Base-by-base conservation (phyloP, 2,888 invertebrate species). In the Chelonus formosanus region DNA sequence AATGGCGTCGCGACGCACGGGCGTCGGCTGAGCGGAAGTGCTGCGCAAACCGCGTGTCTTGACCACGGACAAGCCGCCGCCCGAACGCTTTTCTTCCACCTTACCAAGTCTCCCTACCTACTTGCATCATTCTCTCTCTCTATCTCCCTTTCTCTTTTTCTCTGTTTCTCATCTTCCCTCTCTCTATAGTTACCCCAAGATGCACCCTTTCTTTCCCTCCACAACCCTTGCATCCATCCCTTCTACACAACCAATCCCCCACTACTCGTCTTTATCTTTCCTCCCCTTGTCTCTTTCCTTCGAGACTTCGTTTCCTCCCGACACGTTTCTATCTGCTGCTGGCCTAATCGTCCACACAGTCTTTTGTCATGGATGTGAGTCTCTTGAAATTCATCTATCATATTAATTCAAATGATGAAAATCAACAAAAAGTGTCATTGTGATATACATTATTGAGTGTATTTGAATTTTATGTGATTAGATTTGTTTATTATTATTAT, bases 21-120 rank as follows among this genome's bases (percentile, higher is more conserved):
- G 53, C 32, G 43, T 62, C 53, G 52, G 34, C 47, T 35, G 36
- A 43, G 35, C 43, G 47, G 36, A 52, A 48, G 50, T 65, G 59
- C 75, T 76, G 77, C 77, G 77, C 76, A 73, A 75, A 75, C 77
- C 77, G 78, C 75, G 77, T 77, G 78, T 77, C 82, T 82, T 82
- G 82, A 82, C 82, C 82, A 82, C 80, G 76, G 82, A 79, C 82
- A 82, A 82, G 79, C 78, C 74, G 79, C 81, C 79, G 81, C 82
- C 80, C 81, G 78, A 80, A 80, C 76, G 75, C 67, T 61, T 61
- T 61, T 66, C 66, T 66, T 61, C 55, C 61, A 53, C 61, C 44
- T 52, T 61, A 44, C 59, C 10, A 32, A 53, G 53, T 52, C 52
- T 48, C 48, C 61, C 53, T 53, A 43, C 53, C 31, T 48, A 20